These are phyloP conservation scores for Austrolebias charrua DNA, from an alignment of 2,797 vertebrate species.

Conservation along the genomic window DNA sequence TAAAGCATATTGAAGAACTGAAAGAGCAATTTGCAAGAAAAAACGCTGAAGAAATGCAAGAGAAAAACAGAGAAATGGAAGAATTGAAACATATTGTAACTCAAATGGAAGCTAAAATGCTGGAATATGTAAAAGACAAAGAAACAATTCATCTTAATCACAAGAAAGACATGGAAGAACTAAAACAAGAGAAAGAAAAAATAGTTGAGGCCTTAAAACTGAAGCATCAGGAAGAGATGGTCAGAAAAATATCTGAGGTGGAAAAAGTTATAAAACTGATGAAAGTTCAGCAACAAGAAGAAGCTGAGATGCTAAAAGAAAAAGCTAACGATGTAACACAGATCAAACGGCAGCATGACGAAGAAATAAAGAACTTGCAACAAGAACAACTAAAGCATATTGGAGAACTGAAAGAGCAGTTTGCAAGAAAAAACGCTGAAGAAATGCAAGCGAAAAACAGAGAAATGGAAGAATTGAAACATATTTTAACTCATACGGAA, in stretches of 20 bases:
- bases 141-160: conserved; percentile 18
- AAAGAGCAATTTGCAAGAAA: conserved; percentile 32
- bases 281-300: conserved; percentile 22
- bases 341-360: conserved; percentile 16
- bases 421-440: conserved; percentile 32
- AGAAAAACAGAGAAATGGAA: conserved; percentile 27
- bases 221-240: conserved; percentile 35
- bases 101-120: conserved; percentile 22
- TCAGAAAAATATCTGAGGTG: conserved; percentile 19
- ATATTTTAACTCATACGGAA: conserved; percentile 2
- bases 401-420: conserved; percentile 21
- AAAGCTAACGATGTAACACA: conserved; percentile 12
- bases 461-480: conserved; percentile 30
- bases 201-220: conserved; percentile 30
- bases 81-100: conserved; percentile 4
- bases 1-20: conserved; percentile 26
- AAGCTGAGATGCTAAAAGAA: too few relatives aligned
- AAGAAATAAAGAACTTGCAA: conserved; percentile 9
- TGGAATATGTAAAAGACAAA: conserved; percentile 46
- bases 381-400: conserved; percentile 23
- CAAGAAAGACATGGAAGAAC: conserved; percentile 22
- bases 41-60: conserved; percentile 9
- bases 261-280: conserved; percentile 2
- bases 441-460: conserved; percentile 19
- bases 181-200: conserved; percentile 30